Conservation (phyloP, 2,888 invertebrate genomes). For the Cheilosia vulpina region DNA sequence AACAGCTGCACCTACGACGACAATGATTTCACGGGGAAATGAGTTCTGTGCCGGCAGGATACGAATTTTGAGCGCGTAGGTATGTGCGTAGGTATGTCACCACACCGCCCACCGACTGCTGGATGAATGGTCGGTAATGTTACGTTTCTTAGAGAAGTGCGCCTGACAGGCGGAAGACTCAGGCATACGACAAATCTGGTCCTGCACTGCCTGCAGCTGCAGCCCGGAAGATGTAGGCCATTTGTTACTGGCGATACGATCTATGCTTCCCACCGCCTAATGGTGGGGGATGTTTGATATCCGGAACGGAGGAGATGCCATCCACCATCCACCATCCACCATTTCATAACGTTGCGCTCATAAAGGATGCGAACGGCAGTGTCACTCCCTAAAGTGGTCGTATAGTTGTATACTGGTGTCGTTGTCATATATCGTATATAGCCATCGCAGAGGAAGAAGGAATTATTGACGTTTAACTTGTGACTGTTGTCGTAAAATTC, state of each 20-base stretch:
- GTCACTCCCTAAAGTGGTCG: slow-evolving; percentile 55
- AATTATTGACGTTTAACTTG: slow-evolving; percentile 73
- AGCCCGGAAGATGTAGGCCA: slow-evolving; percentile 66
- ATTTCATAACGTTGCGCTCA: slow-evolving; percentile 50
- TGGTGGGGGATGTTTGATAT: slow-evolving; percentile 11
- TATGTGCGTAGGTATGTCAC: slow-evolving; percentile 58
- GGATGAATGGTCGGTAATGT: slow-evolving; percentile 57
- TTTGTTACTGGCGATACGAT: slow-evolving; percentile 71
- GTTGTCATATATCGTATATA: neutral
- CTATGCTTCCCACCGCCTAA: slow-evolving; percentile 48
- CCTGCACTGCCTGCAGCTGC: slow-evolving; percentile 41
- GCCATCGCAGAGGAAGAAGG: slow-evolving; percentile 16
- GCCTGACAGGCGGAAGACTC: neutral
- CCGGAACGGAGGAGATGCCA: neutral
- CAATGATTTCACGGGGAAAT: slow-evolving; percentile 53
- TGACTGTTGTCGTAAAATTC: slow-evolving; percentile 68
- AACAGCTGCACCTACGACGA: neutral
- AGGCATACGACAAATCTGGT: slow-evolving; percentile 52
- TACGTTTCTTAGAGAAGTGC: slow-evolving; percentile 16
- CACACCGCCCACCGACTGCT: slow-evolving; percentile 62
- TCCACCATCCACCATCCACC: too few species aligned
- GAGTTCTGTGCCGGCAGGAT: slow-evolving; percentile 22
- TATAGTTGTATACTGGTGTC: slow-evolving; percentile 8
- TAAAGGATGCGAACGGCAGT: slow-evolving; percentile 61
- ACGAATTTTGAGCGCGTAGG: slow-evolving; percentile 29